Evolutionary conservation across 2,113 vertebrate genomes (phyloP).

Genomic region (Sminthopsis crassicaudata): DNA sequence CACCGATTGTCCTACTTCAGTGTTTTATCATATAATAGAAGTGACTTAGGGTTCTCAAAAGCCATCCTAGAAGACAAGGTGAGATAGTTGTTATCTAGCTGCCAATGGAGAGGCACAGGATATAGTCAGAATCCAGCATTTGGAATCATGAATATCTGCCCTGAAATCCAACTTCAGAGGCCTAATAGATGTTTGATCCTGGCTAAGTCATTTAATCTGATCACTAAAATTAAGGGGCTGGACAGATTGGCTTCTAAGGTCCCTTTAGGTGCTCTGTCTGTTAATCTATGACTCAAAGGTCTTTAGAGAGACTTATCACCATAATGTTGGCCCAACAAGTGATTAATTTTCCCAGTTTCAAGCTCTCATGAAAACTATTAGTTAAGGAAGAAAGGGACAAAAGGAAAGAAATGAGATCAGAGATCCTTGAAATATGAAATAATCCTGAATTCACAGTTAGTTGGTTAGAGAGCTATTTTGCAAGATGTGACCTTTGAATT

Average conservation of each 20-base stretch:
- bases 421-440: not conserved
- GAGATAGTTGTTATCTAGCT: not conserved
- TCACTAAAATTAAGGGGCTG: not conserved
- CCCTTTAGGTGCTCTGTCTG: not conserved
- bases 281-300: not conserved
- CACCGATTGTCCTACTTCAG: not conserved
- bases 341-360: not conserved
- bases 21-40: not conserved
- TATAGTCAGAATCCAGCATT: not conserved
- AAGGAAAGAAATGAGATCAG: not conserved
- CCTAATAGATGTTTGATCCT: not conserved
- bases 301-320: not conserved
- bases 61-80: not conserved
- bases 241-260: not conserved
- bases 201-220: not conserved
- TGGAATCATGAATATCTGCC: not conserved
- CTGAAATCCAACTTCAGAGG: no score
- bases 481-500: not conserved
- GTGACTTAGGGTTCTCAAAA: not conserved
- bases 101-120: not conserved
- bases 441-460: not conserved
- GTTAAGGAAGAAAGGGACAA: not conserved
- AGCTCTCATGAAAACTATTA: not conserved
- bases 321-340: not conserved
- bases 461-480: not conserved